These are phyloP conservation scores for Drosophila obscura DNA, from an alignment of 1,140 invertebrate genomes.

Conservation along the genomic window DNA sequence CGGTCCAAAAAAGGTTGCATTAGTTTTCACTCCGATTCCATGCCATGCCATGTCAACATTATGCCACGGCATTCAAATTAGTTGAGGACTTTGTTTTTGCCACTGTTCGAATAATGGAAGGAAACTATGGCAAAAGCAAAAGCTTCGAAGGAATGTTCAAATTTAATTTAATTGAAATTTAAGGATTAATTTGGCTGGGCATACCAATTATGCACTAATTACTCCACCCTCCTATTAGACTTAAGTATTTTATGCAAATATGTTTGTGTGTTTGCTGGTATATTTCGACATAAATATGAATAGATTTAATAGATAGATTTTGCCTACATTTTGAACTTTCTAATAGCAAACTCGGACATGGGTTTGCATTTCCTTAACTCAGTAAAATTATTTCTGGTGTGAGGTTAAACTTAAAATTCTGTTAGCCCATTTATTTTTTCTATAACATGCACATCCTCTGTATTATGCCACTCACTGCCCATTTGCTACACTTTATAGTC, in stretches of 20 bases:
- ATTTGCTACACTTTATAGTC: constrained; percentile 4
- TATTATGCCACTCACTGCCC: neutral
- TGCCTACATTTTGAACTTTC: no score
- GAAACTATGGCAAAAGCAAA: neutral
- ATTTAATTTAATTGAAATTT: no score
- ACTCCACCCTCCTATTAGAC: neutral
- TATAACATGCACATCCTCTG: no score
- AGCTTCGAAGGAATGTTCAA: neutral
- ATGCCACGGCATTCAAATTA: constrained; percentile 45
- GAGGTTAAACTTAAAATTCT: no score
- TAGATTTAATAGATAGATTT: no score
- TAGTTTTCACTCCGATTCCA: constrained; percentile 16
- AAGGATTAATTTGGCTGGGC: no score
- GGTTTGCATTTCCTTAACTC: neutral
- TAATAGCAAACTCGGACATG: no score
- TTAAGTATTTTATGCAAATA: no score
- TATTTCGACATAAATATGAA: no score
- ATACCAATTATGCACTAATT: neutral
- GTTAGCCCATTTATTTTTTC: no score
- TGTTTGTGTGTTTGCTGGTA: no score
- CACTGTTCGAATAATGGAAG: neutral
- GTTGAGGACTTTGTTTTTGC: constrained; percentile 4
- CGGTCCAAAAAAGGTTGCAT: constrained; percentile 26
- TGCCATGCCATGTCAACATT: constrained; percentile 38
- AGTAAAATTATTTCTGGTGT: neutral